A percentile compares a stretch with the other conserved stretches of the same genome.
These are phyloP conservation scores for Eueremaeus valkanovi DNA, from an alignment of 2,888 invertebrate genomes.

Conservation along the genomic window DNA sequence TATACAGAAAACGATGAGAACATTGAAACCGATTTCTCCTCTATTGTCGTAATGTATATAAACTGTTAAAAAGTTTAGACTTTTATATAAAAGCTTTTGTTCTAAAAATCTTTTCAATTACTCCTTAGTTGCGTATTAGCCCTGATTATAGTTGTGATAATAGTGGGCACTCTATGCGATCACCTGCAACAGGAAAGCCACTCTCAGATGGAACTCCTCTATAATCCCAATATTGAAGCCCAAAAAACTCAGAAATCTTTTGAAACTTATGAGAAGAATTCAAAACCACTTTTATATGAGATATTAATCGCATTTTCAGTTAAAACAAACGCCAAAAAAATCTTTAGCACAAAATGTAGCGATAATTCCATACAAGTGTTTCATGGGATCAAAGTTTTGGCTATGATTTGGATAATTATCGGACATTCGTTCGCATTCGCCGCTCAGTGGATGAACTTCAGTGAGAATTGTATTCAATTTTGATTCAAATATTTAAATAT, in stretches of 20 bases:
- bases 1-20: background rate
- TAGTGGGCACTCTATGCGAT: constrained; percentile 41
- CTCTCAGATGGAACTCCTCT: constrained; percentile 9
- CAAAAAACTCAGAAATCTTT: background rate
- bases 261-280: constrained; percentile 3
- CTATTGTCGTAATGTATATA: background rate
- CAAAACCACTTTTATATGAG: constrained; percentile 1
- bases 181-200: background rate
- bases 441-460: constrained; percentile 44
- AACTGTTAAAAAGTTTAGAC: background rate
- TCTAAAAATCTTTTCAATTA: background rate
- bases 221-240: background rate
- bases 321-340: constrained; percentile 43
- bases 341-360: constrained; percentile 40
- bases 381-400: constrained; percentile 46
- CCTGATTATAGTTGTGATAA: constrained; percentile 36
- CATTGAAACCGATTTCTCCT: background rate
- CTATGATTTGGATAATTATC: constrained; percentile 47
- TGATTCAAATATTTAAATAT: background rate
- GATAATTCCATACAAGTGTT: constrained; percentile 40
- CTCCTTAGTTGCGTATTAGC: constrained; percentile 38
- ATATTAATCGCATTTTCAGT: constrained; percentile 44
- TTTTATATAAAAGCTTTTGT: too few relatives aligned
- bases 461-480: constrained; percentile 41
- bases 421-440: constrained; percentile 47